Conservation (phyloP, 2,797 vertebrate genomes). For the Coracias cyanogaster region DNA sequence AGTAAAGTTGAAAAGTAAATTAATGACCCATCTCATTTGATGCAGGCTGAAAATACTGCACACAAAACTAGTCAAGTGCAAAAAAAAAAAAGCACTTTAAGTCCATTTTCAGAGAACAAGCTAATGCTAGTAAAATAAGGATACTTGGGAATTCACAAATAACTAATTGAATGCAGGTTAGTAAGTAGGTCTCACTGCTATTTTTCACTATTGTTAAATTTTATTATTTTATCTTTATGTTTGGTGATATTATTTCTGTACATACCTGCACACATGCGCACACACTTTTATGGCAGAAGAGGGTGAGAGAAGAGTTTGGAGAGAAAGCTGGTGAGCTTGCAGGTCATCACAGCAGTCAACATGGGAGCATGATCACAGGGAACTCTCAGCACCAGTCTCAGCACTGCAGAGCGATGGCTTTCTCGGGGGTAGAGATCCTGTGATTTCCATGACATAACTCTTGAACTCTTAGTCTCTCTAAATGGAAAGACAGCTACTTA, state of each 20-base stretch:
- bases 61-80: background rate
- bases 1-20: background rate
- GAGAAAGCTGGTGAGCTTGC: background rate
- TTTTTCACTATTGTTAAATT: background rate
- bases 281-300: background rate
- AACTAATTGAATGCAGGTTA: background rate
- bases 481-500: background rate
- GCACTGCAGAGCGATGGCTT: background rate
- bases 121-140: background rate
- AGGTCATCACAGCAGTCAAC: accelerated
- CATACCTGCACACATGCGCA: background rate
- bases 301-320: background rate
- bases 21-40: background rate
- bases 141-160: background rate
- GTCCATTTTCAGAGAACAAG: background rate
- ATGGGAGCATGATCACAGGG: accelerated
- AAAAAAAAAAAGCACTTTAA: background rate
- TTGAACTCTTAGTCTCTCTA: background rate
- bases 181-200: background rate
- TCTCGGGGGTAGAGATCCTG: accelerated
- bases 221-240: background rate
- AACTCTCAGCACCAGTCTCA: background rate
- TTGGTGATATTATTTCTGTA: background rate
- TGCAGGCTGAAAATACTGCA: background rate
- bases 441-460: background rate